phyloP scores from a whole-genome alignment of 2,888 invertebrate genomes.

The Eupithecia subumbrata region DNA sequence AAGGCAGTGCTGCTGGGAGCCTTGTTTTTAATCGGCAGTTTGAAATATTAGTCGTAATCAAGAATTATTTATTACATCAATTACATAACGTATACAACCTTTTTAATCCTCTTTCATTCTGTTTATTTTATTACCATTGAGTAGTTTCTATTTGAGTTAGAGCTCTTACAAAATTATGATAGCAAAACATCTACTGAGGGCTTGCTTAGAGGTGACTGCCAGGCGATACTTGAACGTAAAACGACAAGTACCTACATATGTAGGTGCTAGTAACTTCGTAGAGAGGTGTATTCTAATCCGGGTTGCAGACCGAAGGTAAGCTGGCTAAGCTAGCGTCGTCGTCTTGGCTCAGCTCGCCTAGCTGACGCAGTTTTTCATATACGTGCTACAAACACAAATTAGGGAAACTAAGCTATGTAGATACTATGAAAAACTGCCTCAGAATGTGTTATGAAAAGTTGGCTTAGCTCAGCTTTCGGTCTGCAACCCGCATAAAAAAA shows the following conservation, averaged over 20 bases:
- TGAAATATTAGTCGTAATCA: constrained; percentile 42
- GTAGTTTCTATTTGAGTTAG: background rate
- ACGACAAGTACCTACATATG: background rate
- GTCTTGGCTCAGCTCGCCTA: no score
- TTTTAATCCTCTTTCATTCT: background rate
- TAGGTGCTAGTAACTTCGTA: no score
- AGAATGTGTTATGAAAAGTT: no score
- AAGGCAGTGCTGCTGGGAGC: constrained; percentile 63
- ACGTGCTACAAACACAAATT: no score
- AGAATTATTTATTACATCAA: background rate
- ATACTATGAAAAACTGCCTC: no score
- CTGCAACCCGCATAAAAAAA: no score
- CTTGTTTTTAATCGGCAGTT: constrained; percentile 58
- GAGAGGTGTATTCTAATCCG: no score
- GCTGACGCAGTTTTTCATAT: no score
- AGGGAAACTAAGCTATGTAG: no score
- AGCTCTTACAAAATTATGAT: background rate
- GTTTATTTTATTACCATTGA: background rate
- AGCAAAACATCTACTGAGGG: background rate
- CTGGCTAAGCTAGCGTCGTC: no score
- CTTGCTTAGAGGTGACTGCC: background rate
- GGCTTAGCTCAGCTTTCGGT: no score
- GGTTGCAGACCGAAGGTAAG: no score
- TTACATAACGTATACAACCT: background rate
- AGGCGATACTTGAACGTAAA: background rate